Conservation (phyloP, 2,888 invertebrate genomes). For the Epicampocera succincta region DNA sequence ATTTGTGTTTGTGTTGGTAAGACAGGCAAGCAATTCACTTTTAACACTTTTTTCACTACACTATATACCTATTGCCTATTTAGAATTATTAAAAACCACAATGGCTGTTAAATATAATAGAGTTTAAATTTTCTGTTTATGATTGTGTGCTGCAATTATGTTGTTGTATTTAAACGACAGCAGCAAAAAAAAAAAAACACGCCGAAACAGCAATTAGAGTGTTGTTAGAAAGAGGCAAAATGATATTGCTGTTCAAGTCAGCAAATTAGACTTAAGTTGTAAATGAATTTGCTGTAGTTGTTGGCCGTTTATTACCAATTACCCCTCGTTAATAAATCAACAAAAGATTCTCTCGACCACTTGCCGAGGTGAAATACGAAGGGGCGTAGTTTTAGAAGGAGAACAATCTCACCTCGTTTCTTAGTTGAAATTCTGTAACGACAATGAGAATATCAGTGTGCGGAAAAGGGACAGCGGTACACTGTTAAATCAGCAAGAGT, state of each 20-base stretch:
- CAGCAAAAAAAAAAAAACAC: conserved; percentile 8
- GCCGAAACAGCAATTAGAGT: conserved; percentile 39
- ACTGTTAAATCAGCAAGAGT: neutral
- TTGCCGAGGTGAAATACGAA: conserved; percentile 16
- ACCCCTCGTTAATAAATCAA: conserved; percentile 23
- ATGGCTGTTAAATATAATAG: conserved; percentile 64
- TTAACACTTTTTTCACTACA: conserved; percentile 40
- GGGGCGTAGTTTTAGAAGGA: conserved; percentile 56
- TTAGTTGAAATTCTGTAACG: neutral
- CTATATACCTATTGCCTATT: conserved; percentile 57
- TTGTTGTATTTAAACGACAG: conserved; percentile 1
- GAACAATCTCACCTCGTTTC: conserved; percentile 50
- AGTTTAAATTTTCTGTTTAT: conserved; percentile 47
- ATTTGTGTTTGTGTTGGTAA: conserved; percentile 1
- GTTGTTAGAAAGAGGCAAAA: conserved; percentile 66
- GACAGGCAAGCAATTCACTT: conserved; percentile 38
- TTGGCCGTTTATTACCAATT: conserved; percentile 23
- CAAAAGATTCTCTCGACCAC: neutral
- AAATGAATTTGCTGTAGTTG: conserved; percentile 26
- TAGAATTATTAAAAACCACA: conserved; percentile 72
- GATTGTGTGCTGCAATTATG: conserved; percentile 15
- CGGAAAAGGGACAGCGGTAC: conserved; percentile 3
- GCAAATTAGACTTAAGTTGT: neutral
- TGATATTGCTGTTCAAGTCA: neutral
- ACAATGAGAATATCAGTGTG: neutral